Conservation (phyloP, 2,888 invertebrate species). For the Stictocephala bisonia region DNA sequence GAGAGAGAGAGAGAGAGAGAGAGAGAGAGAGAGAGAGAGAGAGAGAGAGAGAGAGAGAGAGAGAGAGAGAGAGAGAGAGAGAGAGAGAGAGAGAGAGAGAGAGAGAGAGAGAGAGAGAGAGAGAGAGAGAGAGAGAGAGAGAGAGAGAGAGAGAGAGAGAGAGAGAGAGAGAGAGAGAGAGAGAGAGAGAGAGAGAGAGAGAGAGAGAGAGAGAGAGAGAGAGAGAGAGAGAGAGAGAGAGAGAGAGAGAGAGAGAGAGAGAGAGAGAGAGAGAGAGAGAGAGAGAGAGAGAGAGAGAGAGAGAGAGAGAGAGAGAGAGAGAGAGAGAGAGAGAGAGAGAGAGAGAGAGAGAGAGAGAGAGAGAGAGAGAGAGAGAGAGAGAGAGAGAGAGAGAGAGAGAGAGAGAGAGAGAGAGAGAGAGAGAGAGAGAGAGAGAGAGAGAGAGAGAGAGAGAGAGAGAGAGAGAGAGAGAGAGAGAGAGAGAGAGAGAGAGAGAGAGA, state of each 20-base stretch:
- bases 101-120: no score
- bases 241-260: neutral
- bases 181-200: no score
- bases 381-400: neutral
- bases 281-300: neutral
- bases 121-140: no score
- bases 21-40: no score
- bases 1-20: no score
- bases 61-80: no score
- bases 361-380: neutral
- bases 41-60: no score
- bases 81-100: no score
- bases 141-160: no score
- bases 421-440: neutral
- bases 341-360: slow-evolving; percentile 10
- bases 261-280: slow-evolving; percentile 3
- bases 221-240: no score
- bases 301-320: neutral
- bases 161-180: no score
- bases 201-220: no score
- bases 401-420: neutral
- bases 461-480: neutral
- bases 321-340: neutral
- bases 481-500: neutral
- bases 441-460: neutral